Percentiles rank a stretch among this genome's conserved stretches.
phyloP scores from a whole-genome alignment of 2,113 vertebrate species.

The Psephotus haematonotus region DNA sequence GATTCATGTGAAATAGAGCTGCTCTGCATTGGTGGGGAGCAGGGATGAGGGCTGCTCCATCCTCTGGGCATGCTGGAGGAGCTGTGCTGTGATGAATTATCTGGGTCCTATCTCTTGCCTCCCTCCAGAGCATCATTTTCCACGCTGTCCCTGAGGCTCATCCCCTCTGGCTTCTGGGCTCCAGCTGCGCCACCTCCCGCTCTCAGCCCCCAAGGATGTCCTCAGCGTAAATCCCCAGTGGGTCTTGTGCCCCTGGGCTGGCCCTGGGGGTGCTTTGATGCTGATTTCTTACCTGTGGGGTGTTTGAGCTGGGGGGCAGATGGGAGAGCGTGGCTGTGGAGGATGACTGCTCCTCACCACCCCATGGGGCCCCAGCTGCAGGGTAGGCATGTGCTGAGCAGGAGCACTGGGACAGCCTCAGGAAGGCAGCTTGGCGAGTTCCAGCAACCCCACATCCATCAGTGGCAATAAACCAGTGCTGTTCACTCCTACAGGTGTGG shows the following conservation, averaged over 20 bases:
- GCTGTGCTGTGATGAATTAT: neutral
- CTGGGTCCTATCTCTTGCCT: neutral
- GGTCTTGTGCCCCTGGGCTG: neutral
- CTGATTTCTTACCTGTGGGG: rapidly evolving
- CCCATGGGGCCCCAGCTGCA: rapidly evolving
- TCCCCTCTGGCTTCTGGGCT: neutral
- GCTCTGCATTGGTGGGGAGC: neutral
- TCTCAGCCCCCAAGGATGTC: neutral
- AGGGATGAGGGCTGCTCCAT: neutral
- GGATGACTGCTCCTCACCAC: neutral
- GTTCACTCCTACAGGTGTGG: rapidly evolving
- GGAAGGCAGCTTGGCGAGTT: neutral
- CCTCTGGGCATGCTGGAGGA: neutral
- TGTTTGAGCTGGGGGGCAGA: neutral
- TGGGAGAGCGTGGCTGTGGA: neutral
- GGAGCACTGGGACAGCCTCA: neutral
- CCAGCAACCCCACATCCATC: neutral
- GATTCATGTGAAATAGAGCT: neutral
- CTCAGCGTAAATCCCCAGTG: neutral
- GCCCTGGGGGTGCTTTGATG: neutral
- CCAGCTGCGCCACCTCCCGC: neutral
- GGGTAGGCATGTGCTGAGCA: neutral
- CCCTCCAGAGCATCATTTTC: neutral
- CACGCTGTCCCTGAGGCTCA: neutral
- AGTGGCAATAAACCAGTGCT: neutral